phyloP scores from a whole-genome alignment of 2,888 invertebrate genomes.

The Tipula confusa region DNA sequence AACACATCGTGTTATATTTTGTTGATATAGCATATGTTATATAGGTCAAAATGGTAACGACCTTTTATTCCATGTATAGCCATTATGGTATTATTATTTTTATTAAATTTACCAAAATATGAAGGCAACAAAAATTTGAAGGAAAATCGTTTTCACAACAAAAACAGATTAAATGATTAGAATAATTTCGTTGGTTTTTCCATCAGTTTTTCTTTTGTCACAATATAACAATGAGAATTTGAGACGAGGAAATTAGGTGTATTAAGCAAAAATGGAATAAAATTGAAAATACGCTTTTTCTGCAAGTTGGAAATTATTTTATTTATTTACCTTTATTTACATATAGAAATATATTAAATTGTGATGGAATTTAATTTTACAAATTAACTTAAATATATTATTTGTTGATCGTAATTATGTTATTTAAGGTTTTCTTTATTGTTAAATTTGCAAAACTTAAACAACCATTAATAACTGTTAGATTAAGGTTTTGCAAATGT shows the following conservation, averaged over 20 bases:
- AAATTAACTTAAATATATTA: no score
- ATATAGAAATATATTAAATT: no score
- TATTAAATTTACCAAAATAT: neutral
- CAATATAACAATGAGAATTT: neutral
- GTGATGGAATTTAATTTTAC: no score
- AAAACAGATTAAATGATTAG: neutral
- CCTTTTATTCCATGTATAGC: neutral
- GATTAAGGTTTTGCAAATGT: no score
- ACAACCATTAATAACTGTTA: no score
- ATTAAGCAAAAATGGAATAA: neutral
- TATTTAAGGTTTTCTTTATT: no score
- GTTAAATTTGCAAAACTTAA: no score
- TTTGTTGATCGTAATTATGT: no score
- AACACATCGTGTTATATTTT: no score
- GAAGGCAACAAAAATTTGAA: neutral
- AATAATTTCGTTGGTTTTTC: neutral
- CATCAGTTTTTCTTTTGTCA: neutral
- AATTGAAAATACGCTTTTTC: neutral
- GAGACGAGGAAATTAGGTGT: neutral
- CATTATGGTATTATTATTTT: neutral
- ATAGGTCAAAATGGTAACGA: neutral
- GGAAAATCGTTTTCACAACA: neutral
- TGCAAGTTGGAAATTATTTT: no score
- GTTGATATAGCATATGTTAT: neutral
- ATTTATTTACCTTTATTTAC: no score